These are phyloP conservation scores for Anableps anableps DNA, from an alignment of 2,797 vertebrate genomes.

Conservation along the genomic window DNA sequence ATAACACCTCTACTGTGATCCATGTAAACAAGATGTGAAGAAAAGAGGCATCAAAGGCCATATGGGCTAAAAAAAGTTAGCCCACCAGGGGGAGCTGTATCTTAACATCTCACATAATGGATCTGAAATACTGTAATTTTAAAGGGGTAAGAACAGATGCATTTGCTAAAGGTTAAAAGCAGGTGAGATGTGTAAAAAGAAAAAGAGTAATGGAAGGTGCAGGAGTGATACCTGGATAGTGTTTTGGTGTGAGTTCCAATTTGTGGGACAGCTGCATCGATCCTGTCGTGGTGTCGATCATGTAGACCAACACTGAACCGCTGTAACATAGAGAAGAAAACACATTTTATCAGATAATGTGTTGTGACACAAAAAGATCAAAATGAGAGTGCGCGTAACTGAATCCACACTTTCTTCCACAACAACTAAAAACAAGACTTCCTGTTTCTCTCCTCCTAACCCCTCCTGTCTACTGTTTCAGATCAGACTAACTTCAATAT, in stretches of 20 bases:
- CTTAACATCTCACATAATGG: neutral
- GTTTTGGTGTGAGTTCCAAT: slow-evolving; percentile 96
- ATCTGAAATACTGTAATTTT: neutral
- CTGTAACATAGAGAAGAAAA: slow-evolving; percentile 74
- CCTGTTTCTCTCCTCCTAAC: neutral
- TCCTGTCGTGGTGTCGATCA: slow-evolving; percentile 93
- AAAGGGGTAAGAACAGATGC: neutral
- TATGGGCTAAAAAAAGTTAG: neutral
- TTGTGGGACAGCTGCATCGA: slow-evolving; percentile 98
- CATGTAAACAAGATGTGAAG: neutral
- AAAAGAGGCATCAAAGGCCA: neutral
- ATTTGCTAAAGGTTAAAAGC: neutral
- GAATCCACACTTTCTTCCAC: neutral
- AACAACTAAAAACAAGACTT: neutral
- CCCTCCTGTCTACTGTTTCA: neutral
- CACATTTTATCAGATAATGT: neutral
- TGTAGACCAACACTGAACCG: slow-evolving; percentile 95
- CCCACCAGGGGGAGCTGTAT: slow-evolving; percentile 68
- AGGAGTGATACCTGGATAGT: slow-evolving; percentile 84
- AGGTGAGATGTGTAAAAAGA: neutral
- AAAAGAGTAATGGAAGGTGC: neutral
- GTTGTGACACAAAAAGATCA: neutral
- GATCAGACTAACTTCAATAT: neutral
- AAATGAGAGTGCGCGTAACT: neutral
- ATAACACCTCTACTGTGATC: neutral